phyloP scores from a whole-genome alignment of 2,888 invertebrate genomes.

The Microctonus brassicae region DNA sequence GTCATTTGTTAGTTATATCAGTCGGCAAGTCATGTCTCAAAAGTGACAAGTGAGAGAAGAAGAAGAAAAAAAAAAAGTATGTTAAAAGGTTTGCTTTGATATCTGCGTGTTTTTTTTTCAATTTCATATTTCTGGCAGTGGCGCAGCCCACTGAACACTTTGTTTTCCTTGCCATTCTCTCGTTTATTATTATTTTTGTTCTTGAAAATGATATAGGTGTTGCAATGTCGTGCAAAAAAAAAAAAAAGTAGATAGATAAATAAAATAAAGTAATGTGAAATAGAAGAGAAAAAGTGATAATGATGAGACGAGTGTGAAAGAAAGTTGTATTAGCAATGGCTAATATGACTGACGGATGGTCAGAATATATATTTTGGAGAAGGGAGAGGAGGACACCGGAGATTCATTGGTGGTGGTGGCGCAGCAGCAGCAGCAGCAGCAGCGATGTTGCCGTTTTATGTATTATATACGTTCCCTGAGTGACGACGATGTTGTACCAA shows the following conservation, averaged over 20 bases:
- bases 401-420: conserved; percentile 8
- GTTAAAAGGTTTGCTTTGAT: conserved; percentile 30
- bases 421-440: not conserved
- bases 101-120: conserved; percentile 18
- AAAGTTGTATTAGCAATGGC: conserved; percentile 35
- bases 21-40: conserved; percentile 20
- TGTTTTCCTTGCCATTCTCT: conserved; percentile 14
- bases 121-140: conserved; percentile 11
- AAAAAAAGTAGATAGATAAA: not conserved
- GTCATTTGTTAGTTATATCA: conserved; percentile 9
- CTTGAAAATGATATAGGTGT: not conserved
- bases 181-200: not conserved
- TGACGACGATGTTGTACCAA: not conserved
- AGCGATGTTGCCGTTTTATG: conserved; percentile 30
- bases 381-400: conserved; percentile 6
- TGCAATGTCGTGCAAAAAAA: not conserved
- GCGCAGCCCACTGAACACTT: not conserved
- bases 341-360: conserved; percentile 34
- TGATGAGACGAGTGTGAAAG: conserved; percentile 25
- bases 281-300: not conserved
- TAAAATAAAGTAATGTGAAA: not conserved
- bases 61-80: not conserved
- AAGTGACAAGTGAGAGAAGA: conserved; percentile 18
- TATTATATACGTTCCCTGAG: not conserved
- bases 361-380: not conserved